Evolutionary conservation across 1,140 invertebrate species (phyloP), one percentile per base, ranked within the genome.

Genomic region (Diuraphis noxia): DNA sequence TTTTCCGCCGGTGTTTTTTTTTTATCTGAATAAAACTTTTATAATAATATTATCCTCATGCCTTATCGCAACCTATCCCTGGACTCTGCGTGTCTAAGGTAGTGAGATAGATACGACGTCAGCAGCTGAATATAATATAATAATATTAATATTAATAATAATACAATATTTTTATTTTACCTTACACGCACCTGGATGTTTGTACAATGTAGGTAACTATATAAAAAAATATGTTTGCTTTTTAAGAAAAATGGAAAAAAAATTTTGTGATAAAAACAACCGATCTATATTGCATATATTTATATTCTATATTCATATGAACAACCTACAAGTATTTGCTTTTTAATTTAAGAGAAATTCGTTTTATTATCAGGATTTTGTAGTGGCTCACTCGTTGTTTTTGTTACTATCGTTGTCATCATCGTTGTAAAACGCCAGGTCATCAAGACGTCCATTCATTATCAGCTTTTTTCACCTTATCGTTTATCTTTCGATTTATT

Each of bases 401-500:
- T 38, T 79, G 7, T 79, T n/a, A 34, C 17, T 10, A 9, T 34
- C 21, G 49, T 46, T 10, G 38, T 43, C 82, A 41, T 38, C 41
- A n/a, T 21, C 41, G n/a, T 19, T 19, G 9, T 86, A 86, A 86
- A 63, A 88, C 52, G 49, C 86, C 52, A 30, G 49, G 34, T 87
- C 85, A 87, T 87, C 85, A 49, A 21, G 25, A 87, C 85, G 36
- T 38, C 41, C 34, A 56, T 87, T 56, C 36, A 38, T 86, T 56
- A 87, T 87, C 41, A 43, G 25, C 38, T 87, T 49, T 38, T 40
- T 19, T 52, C 46, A 25, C 49, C 85, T 87, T 88, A 88, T 40
- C 49, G 84, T 34, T 30, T 34, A 88, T 88, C 52, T 63, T 88
- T 88, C 86, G 49, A 88, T 88, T 40, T 88, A 40, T 63, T 88